Conservation (phyloP, 1,140 invertebrate genomes). For the Bombus fervidus region DNA sequence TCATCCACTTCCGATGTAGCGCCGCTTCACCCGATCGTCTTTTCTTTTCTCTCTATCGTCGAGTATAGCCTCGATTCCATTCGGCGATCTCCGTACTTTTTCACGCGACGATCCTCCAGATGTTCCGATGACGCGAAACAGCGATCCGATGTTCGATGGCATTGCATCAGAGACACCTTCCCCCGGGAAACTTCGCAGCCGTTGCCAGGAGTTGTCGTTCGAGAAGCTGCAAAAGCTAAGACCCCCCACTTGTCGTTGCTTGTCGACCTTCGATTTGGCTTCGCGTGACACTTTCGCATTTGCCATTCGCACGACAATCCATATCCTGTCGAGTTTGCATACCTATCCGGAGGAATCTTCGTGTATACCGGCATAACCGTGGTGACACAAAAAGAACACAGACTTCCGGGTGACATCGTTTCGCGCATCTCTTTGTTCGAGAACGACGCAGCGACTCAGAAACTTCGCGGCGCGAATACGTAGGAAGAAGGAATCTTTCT, state of each 20-base stretch:
- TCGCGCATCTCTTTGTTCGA: not conserved
- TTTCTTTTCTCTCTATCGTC: not conserved
- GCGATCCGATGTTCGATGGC: constrained; percentile 45
- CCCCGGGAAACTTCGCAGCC: constrained; percentile 52
- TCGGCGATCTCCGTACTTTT: not conserved
- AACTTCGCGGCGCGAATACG: not conserved
- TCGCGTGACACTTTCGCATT: not conserved
- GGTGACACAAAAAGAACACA: not conserved
- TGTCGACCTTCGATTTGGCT: constrained; percentile 36
- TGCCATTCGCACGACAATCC: not conserved
- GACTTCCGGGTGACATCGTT: not conserved
- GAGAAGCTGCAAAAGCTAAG: constrained; percentile 33
- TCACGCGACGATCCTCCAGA: constrained; percentile 42
- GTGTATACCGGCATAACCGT: not conserved
- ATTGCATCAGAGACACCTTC: constrained; percentile 35
- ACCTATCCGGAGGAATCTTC: not conserved
- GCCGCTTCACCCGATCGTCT: not conserved
- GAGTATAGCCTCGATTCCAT: not conserved
- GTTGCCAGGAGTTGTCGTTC: constrained; percentile 23
- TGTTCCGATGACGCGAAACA: constrained; percentile 47
- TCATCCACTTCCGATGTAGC: constrained; percentile 26
- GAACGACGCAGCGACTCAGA: not conserved
- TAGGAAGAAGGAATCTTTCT: not conserved
- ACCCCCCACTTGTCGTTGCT: constrained; percentile 29
- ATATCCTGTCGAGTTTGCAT: constrained; percentile 13